These are phyloP conservation scores for Rhizoglyphus robini DNA, from an alignment of 1,140 invertebrate species.

Conservation along the genomic window DNA sequence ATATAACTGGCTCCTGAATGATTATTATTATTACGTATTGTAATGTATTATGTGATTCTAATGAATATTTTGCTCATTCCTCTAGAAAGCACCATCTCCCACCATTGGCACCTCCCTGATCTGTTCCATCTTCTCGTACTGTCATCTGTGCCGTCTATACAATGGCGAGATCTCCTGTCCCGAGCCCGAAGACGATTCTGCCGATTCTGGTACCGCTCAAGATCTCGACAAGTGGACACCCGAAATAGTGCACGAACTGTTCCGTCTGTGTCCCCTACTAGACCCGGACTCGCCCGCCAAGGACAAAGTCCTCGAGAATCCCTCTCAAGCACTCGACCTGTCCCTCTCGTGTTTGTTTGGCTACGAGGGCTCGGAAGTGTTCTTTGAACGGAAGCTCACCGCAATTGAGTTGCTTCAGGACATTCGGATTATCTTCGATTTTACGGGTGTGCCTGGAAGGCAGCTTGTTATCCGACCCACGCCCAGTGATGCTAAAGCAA, in stretches of 20 bases:
- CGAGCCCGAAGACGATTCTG: neutral
- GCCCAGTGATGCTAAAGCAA: neutral
- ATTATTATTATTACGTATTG: neutral
- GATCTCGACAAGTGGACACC: neutral
- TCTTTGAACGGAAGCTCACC: neutral
- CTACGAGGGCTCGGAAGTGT: neutral
- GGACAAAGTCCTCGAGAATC: neutral
- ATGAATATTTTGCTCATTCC: neutral
- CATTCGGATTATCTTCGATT: neutral
- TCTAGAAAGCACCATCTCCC: neutral
- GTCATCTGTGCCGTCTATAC: conserved; percentile 2
- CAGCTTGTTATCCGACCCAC: neutral
- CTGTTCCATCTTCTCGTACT: neutral
- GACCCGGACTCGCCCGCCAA: neutral
- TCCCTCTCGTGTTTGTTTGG: neutral
- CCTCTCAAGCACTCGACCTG: neutral
- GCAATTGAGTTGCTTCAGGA: neutral
- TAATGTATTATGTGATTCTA: neutral
- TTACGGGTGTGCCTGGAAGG: neutral
- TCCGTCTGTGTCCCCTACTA: neutral
- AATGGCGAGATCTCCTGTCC: neutral
- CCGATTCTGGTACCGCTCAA: neutral
- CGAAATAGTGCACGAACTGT: neutral
- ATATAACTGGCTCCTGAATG: too few relatives aligned
- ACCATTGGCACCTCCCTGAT: neutral